phyloP scores from a whole-genome alignment of 2,113 vertebrate species.

The Salvelinus fontinalis region DNA sequence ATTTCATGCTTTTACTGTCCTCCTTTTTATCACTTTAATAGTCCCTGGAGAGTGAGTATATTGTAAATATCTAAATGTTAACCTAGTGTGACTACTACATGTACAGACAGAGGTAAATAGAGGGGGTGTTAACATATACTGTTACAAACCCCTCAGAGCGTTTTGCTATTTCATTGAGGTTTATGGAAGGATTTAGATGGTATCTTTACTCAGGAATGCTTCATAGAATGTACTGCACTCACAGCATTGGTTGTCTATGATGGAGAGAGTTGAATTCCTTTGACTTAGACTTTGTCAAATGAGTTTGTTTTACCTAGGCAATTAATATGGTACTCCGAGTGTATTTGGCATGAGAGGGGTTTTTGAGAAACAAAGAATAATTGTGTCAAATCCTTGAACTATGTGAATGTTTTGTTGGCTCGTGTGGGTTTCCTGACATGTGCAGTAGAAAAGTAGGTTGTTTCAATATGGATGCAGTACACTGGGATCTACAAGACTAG shows the following conservation, averaged over 20 bases:
- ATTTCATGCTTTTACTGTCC: neutral
- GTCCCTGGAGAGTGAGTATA: neutral
- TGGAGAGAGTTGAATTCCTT: neutral
- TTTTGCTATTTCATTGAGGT: constrained; percentile 37
- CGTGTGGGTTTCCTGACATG: constrained; percentile 8
- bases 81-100: constrained; percentile 5
- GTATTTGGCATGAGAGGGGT: neutral
- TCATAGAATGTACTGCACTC: constrained; percentile 22
- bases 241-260: neutral
- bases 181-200: constrained; percentile 55
- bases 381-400: neutral
- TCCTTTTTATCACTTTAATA: neutral
- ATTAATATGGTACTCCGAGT: neutral
- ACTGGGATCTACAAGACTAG: constrained; percentile 43
- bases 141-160: constrained; percentile 19
- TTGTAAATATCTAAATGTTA: neutral
- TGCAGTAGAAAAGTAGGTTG: constrained; percentile 4
- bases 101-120: constrained; percentile 12
- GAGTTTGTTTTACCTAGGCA: neutral
- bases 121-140: constrained; percentile 23
- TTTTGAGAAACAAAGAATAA: neutral
- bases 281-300: neutral
- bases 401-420: constrained; percentile 8
- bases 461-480: neutral
- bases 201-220: constrained; percentile 52